phyloP scores from a whole-genome alignment of 37 sponge, comb jelly and placozoan genomes.

The Mnemiopsis leidyi region DNA sequence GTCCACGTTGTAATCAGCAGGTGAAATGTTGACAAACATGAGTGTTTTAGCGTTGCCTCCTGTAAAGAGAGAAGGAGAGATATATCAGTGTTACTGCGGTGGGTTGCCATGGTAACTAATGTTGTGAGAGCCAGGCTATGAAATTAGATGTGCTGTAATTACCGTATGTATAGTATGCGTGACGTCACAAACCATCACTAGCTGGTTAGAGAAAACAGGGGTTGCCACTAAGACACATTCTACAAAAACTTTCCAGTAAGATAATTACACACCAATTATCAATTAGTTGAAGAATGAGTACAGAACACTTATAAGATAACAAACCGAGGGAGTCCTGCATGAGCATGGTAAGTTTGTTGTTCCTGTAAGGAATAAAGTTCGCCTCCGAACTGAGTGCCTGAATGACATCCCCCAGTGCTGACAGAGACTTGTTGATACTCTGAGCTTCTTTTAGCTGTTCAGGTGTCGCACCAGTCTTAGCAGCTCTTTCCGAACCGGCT shows the following conservation, averaged over 20 bases:
- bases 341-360: conserved; percentile 72
- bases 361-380: conserved; percentile 69
- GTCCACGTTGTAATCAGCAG: conserved; percentile 73
- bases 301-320: too few species aligned
- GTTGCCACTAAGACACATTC: too few species aligned
- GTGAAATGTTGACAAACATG: conserved; percentile 76
- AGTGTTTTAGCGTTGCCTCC: conserved; percentile 75
- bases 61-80: conserved; percentile 45
- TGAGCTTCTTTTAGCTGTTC: conserved; percentile 75
- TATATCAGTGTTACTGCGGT: background rate
- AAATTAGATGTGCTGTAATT: background rate
- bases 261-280: too few species aligned
- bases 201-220: too few species aligned
- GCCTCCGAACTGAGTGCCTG: conserved; percentile 68
- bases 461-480: conserved; percentile 71
- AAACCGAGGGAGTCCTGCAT: conserved; percentile 77
- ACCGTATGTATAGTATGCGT: background rate
- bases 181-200: background rate
- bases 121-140: background rate
- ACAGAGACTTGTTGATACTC: conserved; percentile 71
- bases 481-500: conserved; percentile 73
- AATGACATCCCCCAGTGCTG: conserved; percentile 72
- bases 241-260: too few species aligned
- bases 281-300: too few species aligned
- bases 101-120: conserved; percentile 23